phyloP scores from a whole-genome alignment of 2,113 vertebrate genomes.

The Dipodomys merriami region DNA sequence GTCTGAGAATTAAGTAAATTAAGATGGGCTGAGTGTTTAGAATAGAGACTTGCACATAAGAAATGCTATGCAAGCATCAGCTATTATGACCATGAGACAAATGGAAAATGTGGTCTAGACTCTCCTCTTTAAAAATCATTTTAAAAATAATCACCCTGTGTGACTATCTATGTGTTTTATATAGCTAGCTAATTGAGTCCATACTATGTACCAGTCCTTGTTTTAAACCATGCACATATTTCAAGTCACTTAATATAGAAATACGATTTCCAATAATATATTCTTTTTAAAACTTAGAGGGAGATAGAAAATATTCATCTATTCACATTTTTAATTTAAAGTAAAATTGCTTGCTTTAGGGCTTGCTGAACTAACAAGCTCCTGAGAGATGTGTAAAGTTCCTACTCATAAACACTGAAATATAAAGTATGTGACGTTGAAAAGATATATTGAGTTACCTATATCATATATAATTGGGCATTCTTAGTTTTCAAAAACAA shows the following conservation, averaged over 20 bases:
- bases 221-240: conserved; percentile 4
- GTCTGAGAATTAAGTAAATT: not conserved
- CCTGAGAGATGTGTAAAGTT: not conserved
- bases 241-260: conserved; percentile 8
- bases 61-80: not conserved
- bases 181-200: not conserved
- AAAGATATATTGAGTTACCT: not conserved
- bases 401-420: not conserved
- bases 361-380: not conserved
- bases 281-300: not conserved
- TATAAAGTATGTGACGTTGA: not conserved
- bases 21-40: not conserved
- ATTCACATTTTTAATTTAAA: not conserved
- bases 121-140: not conserved
- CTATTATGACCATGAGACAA: not conserved
- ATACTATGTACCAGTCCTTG: not conserved
- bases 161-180: not conserved
- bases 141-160: conserved; percentile 47
- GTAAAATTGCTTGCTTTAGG: not conserved
- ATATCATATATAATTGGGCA: not conserved
- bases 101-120: not conserved
- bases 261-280: conserved; percentile 26
- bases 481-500: not conserved
- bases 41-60: not conserved
- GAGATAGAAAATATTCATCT: not conserved